Percentiles rank a stretch among this genome's conserved stretches.
Evolutionary conservation across 2,888 invertebrate genomes (phyloP).

Genomic region (Pyrocoelia pectoralis): DNA sequence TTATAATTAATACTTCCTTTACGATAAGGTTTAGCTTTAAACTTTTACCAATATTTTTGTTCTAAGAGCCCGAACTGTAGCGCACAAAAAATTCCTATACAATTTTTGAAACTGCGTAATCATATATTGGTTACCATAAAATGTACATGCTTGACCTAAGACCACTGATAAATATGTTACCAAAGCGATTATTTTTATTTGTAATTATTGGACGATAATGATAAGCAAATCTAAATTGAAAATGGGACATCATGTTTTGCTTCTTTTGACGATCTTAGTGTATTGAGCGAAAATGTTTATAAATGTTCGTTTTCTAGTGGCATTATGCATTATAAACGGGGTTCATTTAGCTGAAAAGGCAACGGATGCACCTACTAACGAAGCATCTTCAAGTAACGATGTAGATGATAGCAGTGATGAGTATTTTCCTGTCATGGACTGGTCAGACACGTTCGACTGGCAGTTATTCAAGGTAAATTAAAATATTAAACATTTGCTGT

Average conservation of each 20-base stretch:
- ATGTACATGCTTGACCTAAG: constrained; percentile 17
- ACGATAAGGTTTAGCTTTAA: background rate
- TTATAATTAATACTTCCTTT: background rate
- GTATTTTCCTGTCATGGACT: constrained; percentile 47
- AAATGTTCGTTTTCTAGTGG: constrained; percentile 17
- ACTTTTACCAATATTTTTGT: background rate
- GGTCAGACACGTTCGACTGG: constrained; percentile 72
- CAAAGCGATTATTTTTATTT: constrained; percentile 19
- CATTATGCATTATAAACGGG: constrained; percentile 7
- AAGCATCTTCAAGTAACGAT: constrained; percentile 6
- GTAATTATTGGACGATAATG: constrained; percentile 10
- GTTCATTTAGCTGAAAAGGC: constrained; percentile 9
- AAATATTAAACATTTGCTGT: constrained; percentile 11
- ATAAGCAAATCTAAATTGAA: background rate
- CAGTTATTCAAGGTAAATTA: constrained; percentile 66
- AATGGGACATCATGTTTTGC: background rate
- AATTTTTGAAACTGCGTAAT: constrained; percentile 13
- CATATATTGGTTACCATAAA: background rate
- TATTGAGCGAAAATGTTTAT: background rate
- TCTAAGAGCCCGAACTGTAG: background rate
- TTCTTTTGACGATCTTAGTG: background rate
- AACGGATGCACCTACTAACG: background rate
- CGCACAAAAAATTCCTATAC: background rate
- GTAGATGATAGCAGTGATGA: constrained; percentile 44
- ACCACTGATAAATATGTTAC: constrained; percentile 17